Percentiles rank a stretch among this genome's conserved stretches.
Conservation (phyloP, 2,888 invertebrate genomes). For the Augiades crinisus region DNA sequence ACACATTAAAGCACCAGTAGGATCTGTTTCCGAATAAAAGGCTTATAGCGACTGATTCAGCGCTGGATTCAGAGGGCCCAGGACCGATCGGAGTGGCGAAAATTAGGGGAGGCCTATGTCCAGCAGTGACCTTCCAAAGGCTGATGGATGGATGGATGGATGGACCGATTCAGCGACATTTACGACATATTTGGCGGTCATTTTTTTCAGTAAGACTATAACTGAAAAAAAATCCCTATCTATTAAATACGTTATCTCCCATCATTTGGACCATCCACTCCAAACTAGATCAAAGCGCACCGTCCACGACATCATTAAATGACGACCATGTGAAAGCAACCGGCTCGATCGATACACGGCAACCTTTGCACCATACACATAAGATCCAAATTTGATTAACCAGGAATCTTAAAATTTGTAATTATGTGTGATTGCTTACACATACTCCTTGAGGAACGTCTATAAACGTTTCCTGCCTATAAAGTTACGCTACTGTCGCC, state of each 20-base stretch:
- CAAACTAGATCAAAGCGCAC: slow-evolving; percentile 62
- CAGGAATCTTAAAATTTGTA: slow-evolving; percentile 4
- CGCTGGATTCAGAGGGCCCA: no score
- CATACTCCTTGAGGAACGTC: slow-evolving; percentile 40
- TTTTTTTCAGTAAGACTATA: neutral
- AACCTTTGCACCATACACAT: slow-evolving; percentile 28
- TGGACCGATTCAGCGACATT: no score
- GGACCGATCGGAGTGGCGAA: no score
- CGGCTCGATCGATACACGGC: slow-evolving; percentile 29
- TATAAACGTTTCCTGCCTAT: no score
- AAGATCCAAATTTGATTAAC: slow-evolving; percentile 14
- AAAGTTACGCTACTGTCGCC: slow-evolving; percentile 33
- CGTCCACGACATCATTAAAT: slow-evolving; percentile 68
- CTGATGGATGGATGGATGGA: no score
- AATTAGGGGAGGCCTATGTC: no score
- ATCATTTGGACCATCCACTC: slow-evolving; percentile 40
- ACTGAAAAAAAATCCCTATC: neutral
- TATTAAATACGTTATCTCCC: slow-evolving; percentile 4
- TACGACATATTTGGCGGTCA: no score
- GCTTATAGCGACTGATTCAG: no score
- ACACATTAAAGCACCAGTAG: no score
- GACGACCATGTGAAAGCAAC: slow-evolving; percentile 50
- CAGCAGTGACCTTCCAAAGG: no score
- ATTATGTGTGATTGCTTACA: slow-evolving; percentile 48
- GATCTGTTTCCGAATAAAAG: no score